These are phyloP conservation scores for Oryzias javanicus DNA, from an alignment of 2,113 vertebrate genomes.

Conservation along the genomic window DNA sequence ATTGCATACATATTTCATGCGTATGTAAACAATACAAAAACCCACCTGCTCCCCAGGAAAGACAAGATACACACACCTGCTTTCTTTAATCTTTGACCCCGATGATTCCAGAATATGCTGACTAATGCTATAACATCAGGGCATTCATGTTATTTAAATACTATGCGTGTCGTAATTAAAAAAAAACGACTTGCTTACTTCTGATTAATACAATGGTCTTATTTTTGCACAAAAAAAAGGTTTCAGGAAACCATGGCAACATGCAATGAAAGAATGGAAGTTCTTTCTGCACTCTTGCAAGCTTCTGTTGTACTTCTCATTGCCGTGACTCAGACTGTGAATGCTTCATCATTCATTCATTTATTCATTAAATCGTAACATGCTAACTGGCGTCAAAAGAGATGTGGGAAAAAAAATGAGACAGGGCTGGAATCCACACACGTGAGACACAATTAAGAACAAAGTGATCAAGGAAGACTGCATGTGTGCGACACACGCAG, in stretches of 20 bases:
- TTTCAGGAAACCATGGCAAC: no score
- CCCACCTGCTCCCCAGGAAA: constrained; percentile 14
- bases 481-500: constrained; percentile 35
- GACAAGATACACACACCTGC: constrained; percentile 28
- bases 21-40: no score
- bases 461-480: constrained; percentile 21
- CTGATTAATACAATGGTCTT: no score
- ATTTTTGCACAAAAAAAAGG: no score
- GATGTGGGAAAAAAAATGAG: constrained; percentile 3
- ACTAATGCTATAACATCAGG: constrained; percentile 4
- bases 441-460: constrained; percentile 16
- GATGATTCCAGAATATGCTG: constrained; percentile 11
- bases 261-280: no score
- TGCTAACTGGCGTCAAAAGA: constrained; percentile 10
- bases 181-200: background rate
- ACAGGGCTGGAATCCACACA: background rate
- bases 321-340: background rate
- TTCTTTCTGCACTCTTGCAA: no score
- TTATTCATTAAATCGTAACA: constrained; percentile 42
- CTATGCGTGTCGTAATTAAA: background rate
- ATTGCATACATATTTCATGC: constrained; percentile 2
- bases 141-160: constrained; percentile 9
- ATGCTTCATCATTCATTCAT: constrained; percentile 37
- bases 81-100: constrained; percentile 41
- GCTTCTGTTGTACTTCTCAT: background rate